Base-by-base conservation (phyloP, 2,797 vertebrate species). In the Enteromius fasciolatus region DNA sequence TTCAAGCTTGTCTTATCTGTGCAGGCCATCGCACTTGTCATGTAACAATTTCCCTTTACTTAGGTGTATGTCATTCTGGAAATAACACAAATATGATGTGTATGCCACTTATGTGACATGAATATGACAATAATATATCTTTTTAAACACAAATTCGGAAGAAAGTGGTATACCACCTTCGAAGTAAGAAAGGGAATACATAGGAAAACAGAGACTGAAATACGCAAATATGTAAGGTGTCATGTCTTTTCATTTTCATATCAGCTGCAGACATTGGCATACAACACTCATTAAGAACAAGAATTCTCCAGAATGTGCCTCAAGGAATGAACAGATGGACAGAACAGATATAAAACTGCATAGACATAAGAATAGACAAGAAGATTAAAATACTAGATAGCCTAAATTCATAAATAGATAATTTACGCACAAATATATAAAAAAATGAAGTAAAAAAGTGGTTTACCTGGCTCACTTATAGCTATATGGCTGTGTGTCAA, bases 1-100 rank as follows among this genome's bases (percentile, higher is more conserved):
- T 72, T 48, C 20, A 50, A 17, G 28, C 1, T 3, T 15, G 5
- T 80, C 54, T 84, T 80, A 86, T 89, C 75, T 83, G 50, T 48
- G 74, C 39, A 36, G 14, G 5, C 15, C 7, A 83, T 85, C 80
- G 11, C 44, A 15, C 63, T 50, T 31, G 70, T 75, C 76, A 83
- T 15, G 14, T 25, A 28, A 14, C 39, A 76, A 81, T 20, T 79
- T 78, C 25, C 64, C 23, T 73, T 66, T 48, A 50, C 18, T 77
- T 59, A 76, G 64, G 54, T 41, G 41, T 81, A 4, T 25, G 48
- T 8, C 8, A 46, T 1, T 63, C n/a, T 70, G 61, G 54, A 73
- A 87, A 0, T 23, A 57, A 54, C 25, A 57, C 18, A 14, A 15
- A 46, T 25, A 25, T 46, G 8, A 41, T 2, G 11, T 23, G n/a